Evolutionary conservation across 2,888 invertebrate species (phyloP), one percentile per base, ranked within the genome.

Genomic region (Troglohyphantes excavatus): DNA sequence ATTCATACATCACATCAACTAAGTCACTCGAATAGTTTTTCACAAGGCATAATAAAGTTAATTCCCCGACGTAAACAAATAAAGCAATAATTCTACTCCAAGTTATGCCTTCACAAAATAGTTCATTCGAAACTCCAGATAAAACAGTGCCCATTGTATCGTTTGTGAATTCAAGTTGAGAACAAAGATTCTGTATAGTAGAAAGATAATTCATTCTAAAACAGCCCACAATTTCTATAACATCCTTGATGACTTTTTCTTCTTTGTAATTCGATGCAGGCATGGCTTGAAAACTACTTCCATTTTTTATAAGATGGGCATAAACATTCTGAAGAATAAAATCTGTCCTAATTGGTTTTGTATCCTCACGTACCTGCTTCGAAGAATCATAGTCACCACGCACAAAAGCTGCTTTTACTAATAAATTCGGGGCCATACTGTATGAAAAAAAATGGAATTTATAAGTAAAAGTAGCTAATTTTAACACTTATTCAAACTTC

Each of bases 101-200:
- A 11, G 79, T 85, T n/a, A 85, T 75, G 5, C 90, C 90, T 81
- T 90, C 90, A 43, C 46, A 65, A 75, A 90, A 90, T 0, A 90
- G 43, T 81, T 90, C 90, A 43, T 85, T 90, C 0, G 84, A 29
- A 59, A 90, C 75, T 21, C 79, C 81, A 33, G 39, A 21, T 2
- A 79, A 1, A 39, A 53, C 39, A 19, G 79, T 43, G 17, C 63
- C 72, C n/a, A 83, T n/a, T 39, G 72, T 70, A 46, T 83, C 65
- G n/a, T 26, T 11, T 19, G 61, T 29, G 23, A 90, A 39, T 33
- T 63, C 72, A 19, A 90, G 26, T 53, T 78, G 33, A 5, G 63
- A 53, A 72, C 72, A 72, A 46, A 84, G 78, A 7, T 1, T 19
- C 21, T 73, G 33, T 17, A 90, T 78, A 19, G 59, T 13, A 19